Conservation (phyloP, 1,140 invertebrate species). For the Nilaparvata lugens region DNA sequence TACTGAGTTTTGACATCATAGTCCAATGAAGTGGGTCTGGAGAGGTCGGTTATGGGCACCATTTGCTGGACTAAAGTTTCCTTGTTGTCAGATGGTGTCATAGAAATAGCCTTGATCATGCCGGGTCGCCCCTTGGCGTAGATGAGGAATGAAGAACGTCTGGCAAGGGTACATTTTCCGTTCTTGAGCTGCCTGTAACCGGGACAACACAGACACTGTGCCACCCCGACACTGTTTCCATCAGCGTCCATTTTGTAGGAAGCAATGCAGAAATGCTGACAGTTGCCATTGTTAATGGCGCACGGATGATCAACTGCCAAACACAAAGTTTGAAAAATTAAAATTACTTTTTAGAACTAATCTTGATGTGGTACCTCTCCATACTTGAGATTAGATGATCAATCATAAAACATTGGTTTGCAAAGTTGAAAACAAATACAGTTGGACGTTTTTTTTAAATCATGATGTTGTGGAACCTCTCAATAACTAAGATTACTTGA, state of each 20-base stretch:
- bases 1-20: slow-evolving; percentile 51
- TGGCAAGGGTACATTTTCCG: slow-evolving; percentile 45
- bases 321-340: slow-evolving; percentile 8
- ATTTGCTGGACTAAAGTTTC: slow-evolving; percentile 42
- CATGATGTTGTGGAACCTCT: too few relatives aligned
- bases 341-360: too few relatives aligned
- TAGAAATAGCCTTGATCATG: slow-evolving; percentile 50
- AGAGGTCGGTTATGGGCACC: slow-evolving; percentile 54
- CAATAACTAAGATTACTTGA: too few relatives aligned
- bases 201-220: slow-evolving; percentile 57
- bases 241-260: slow-evolving; percentile 44
- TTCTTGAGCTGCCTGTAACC: slow-evolving; percentile 50
- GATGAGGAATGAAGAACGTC: slow-evolving; percentile 47
- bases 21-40: slow-evolving; percentile 53
- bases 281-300: slow-evolving; percentile 53
- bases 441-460: too few relatives aligned
- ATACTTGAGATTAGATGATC: too few relatives aligned
- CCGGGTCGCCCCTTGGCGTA: slow-evolving; percentile 50
- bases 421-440: too few relatives aligned
- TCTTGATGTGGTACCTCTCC: too few relatives aligned
- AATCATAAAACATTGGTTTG: too few relatives aligned
- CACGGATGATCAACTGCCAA: slow-evolving; percentile 58
- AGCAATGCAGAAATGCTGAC: slow-evolving; percentile 63
- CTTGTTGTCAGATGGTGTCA: slow-evolving; percentile 30
- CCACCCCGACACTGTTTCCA: slow-evolving; percentile 25